phyloP scores from a whole-genome alignment of 2,888 invertebrate genomes.

The Elysia crispata region DNA sequence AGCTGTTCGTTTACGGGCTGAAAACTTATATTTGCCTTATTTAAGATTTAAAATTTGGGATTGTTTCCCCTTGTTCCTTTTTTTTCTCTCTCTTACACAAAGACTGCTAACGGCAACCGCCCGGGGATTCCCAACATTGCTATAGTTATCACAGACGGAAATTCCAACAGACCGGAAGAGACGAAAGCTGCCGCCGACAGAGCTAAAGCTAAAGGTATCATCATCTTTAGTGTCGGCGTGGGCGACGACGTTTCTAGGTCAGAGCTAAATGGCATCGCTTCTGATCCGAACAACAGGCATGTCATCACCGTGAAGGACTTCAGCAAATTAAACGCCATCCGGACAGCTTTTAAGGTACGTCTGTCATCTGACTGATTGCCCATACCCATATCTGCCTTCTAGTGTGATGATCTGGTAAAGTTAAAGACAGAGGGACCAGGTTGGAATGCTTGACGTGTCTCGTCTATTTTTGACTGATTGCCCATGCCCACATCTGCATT shows the following conservation, averaged over 20 bases:
- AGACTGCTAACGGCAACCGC: conserved; percentile 60
- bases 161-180: conserved; percentile 62
- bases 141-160: conserved; percentile 67
- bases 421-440: too few relatives aligned
- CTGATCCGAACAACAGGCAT: conserved; percentile 66
- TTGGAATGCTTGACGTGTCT: too few relatives aligned
- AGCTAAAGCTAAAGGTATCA: conserved; percentile 56
- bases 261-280: conserved; percentile 69
- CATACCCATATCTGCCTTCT: too few relatives aligned
- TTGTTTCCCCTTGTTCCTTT: too few relatives aligned
- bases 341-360: conserved; percentile 57
- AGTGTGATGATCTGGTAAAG: too few relatives aligned
- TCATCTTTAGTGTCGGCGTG: conserved; percentile 66
- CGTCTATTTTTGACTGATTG: too few relatives aligned
- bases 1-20: too few relatives aligned
- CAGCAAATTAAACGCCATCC: conserved; percentile 61
- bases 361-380: too few relatives aligned
- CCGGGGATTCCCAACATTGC: conserved; percentile 65
- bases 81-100: too few relatives aligned
- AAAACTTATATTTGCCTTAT: too few relatives aligned
- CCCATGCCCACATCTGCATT: too few relatives aligned
- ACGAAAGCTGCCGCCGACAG: conserved; percentile 61
- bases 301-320: conserved; percentile 65
- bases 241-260: conserved; percentile 55
- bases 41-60: too few relatives aligned